Evolutionary conservation across 2,888 invertebrate genomes (phyloP), one percentile per base, ranked within the genome.

Genomic region (Perizoma affinitatum): DNA sequence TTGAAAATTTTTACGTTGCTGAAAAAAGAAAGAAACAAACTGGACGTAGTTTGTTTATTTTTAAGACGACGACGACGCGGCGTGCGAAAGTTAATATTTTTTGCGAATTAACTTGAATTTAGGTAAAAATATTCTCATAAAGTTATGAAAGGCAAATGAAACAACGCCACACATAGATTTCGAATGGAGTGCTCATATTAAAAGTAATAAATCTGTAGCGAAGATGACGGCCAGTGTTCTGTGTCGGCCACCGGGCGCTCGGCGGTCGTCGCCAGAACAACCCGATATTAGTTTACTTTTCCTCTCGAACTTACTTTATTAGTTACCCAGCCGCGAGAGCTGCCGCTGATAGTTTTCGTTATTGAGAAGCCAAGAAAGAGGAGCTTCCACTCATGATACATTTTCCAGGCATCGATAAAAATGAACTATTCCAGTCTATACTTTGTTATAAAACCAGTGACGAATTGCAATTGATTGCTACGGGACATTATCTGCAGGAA

Each of bases 201-300:
- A 88, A 88, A 85, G 82, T 88, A 87, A 90, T 89, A 90, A 89
- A 88, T 88, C 86, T 83, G 82, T 79, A 83, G 84, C 79, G 70
- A 79, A 79, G 77, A 83, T 80, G 82, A 82, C 76, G 76, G 68
- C 69, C 73, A 69, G 72, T 68, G 72, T 9, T 57, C 61, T 61
- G 59, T 54, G 68, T 63, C 58, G 59, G 64, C 68, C 67, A 54
- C 62, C 67, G 69, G 71, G 67, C 70, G 67, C 70, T 10, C 58
- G 54, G 66, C 78, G 78, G 78, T 76, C 78, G 77, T 78, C 84
- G 79, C 74, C 82, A 79, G 81, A 82, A 85, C 85, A 86, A 82
- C 75, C 87, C 87, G 92, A 91, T 93, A 93, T 93, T 93, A 93
- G 92, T 93, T 92, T 92, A 91, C 92, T 92, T 92, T 91, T 88